phyloP scores from a whole-genome alignment of 2,113 vertebrate genomes.

The Gambusia affinis region DNA sequence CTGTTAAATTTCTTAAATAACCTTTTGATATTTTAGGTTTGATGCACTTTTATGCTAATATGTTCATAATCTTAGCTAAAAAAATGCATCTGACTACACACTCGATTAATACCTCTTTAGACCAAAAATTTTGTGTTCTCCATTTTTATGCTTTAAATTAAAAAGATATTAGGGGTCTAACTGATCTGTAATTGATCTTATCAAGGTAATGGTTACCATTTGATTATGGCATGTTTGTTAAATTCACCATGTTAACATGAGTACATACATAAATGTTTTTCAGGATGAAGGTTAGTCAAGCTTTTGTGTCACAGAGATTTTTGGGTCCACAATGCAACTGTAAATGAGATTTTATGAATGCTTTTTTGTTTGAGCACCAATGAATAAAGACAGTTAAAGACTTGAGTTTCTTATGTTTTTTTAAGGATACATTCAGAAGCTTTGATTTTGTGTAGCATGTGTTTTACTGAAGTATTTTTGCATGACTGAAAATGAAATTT shows the following conservation, averaged over 20 bases:
- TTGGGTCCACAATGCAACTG: slow-evolving; percentile 54
- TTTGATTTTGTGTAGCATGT: not conserved
- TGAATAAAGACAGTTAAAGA: slow-evolving; percentile 64
- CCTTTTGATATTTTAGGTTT: not conserved
- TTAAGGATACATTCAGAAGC: slow-evolving; percentile 3
- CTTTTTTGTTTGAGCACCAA: slow-evolving; percentile 62
- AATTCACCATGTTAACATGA: slow-evolving; percentile 65
- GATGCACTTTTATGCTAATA: not conserved
- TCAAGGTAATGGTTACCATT: slow-evolving; percentile 20
- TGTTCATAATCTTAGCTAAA: not conserved
- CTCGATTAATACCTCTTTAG: not conserved
- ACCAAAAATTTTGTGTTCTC: not conserved
- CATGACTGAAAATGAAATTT: slow-evolving; percentile 22
- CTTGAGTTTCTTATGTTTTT: slow-evolving; percentile 12
- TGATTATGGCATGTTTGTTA: slow-evolving; percentile 68
- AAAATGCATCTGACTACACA: too few species aligned
- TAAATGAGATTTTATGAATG: slow-evolving; percentile 63
- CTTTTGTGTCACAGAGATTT: slow-evolving; percentile 38
- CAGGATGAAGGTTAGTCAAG: slow-evolving; percentile 54
- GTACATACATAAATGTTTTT: slow-evolving; percentile 62
- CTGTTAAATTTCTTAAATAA: too few species aligned
- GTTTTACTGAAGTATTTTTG: slow-evolving; percentile 6
- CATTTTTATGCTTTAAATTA: not conserved
- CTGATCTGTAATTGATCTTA: not conserved
- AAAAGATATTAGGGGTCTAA: not conserved